Evolutionary conservation across 2,888 invertebrate genomes (phyloP), one percentile per base, ranked within the genome.

Genomic region (Molanna angustata): DNA sequence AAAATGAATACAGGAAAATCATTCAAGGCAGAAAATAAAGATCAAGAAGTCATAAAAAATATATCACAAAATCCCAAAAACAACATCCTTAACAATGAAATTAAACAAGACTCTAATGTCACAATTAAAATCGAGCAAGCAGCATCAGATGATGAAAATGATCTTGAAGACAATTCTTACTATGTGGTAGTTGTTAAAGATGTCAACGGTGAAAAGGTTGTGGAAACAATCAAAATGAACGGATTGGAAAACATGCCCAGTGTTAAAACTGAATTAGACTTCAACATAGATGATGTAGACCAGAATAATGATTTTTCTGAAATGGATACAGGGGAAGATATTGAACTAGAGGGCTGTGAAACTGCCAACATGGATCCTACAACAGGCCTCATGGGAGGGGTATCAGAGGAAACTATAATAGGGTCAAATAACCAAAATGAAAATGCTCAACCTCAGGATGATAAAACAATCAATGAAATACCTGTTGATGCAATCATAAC

Each of bases 111-210:
- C 43, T 21, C 49, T 1, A 11, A 7, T 11, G 27, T 27, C 4
- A 27, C 6, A 7, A 4, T 11, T 27, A 11, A 7, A 4, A 17
- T 20, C 6, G 7, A 41, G 17, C 9, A 40, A 20, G n/a, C 21
- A 22, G 1, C 39, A 20, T 21, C 22, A 13, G 32, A 37, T 9
- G 37, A n/a, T 16, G 45, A 45, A 18, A 33, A 45, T 4, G 41
- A 37, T 7, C 40, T 18, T 11, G 56, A 53, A 17, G 76, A 76
- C 65, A 76, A 76, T 60, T 73, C 63, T 44, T 77, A 75, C 52
- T 76, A 76, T 62, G 75, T 77, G 2, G 66, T 77, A 17, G 75
- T 77, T 2, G 74, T 76, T 54, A 72, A 76, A 62, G 71, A 74
- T 45, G 66, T 50, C 56, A 64, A 31, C 4, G 52, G 54, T 31